phyloP scores from a whole-genome alignment of 1,140 invertebrate species.

The Pseudomyrmex gracilis region DNA sequence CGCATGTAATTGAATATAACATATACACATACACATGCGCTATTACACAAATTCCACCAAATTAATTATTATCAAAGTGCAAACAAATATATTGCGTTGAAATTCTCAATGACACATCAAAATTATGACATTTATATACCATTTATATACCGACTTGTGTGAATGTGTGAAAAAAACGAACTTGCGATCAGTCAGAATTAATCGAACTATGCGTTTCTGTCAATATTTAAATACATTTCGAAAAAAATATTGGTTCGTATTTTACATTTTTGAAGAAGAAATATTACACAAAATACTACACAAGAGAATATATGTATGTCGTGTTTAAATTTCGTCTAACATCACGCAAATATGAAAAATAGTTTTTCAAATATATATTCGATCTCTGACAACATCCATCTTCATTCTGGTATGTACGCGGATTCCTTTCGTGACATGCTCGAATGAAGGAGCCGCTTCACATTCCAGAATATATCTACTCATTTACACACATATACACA shows the following conservation, averaged over 20 bases:
- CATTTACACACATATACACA: background rate
- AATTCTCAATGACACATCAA: no score
- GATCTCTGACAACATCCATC: constrained; percentile 1
- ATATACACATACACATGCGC: background rate
- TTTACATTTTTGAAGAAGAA: no score
- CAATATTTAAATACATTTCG: no score
- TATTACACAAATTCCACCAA: background rate
- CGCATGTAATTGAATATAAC: constrained; percentile 19
- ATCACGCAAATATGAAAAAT: constrained; percentile 5
- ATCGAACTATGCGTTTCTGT: no score
- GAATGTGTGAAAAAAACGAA: no score
- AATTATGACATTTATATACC: no score
- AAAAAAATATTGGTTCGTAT: no score
- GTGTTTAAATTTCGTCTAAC: background rate
- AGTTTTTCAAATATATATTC: constrained; percentile 5
- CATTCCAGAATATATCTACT: constrained; percentile 11
- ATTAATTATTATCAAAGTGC: constrained; percentile 18
- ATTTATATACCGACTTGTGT: no score
- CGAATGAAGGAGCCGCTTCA: background rate
- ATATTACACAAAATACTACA: no score
- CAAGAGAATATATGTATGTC: background rate
- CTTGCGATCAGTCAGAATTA: no score
- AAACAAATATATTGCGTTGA: background rate
- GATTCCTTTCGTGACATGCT: constrained; percentile 11
- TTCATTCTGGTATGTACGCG: background rate